phyloP scores from a whole-genome alignment of 2,888 invertebrate genomes.

The Lysandra bellargus region DNA sequence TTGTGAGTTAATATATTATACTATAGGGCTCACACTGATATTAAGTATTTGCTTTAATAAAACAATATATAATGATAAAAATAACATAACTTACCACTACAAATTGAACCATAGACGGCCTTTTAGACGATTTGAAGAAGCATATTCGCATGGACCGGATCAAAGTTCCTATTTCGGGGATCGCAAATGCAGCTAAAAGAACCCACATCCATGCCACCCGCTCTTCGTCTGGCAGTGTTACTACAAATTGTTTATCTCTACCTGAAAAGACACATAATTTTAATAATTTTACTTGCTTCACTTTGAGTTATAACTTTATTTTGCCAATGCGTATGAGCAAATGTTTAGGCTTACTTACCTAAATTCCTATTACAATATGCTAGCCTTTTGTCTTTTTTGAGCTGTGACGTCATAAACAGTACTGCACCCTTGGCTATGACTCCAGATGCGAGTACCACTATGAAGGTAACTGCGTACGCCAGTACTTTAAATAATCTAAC shows the following conservation, averaged over 20 bases:
- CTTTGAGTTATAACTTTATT: background rate
- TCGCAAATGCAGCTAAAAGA: constrained; percentile 90
- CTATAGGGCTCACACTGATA: no score
- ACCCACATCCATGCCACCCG: constrained; percentile 97
- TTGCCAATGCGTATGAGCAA: background rate
- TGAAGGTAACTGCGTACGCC: constrained; percentile 92
- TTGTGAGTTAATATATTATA: no score
- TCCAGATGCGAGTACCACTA: constrained; percentile 90
- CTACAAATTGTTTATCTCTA: constrained; percentile 92
- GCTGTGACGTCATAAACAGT: constrained; percentile 95
- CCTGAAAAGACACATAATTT: constrained; percentile 72
- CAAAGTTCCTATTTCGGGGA: constrained; percentile 93
- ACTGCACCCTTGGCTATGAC: constrained; percentile 94
- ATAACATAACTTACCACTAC: constrained; percentile 60
- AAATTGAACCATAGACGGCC: constrained; percentile 82
- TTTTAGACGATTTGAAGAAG: constrained; percentile 92
- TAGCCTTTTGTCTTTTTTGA: constrained; percentile 87
- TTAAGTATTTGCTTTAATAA: background rate
- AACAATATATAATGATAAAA: background rate
- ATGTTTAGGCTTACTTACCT: constrained; percentile 79
- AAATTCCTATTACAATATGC: constrained; percentile 92
- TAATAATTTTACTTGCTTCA: background rate
- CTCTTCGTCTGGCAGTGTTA: constrained; percentile 90
- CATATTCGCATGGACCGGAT: constrained; percentile 93
- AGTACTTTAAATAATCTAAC: constrained; percentile 91